Percentiles rank a stretch among this genome's conserved stretches.
Evolutionary conservation across 2,797 vertebrate species (phyloP).

Genomic region (Spinus pinus): DNA sequence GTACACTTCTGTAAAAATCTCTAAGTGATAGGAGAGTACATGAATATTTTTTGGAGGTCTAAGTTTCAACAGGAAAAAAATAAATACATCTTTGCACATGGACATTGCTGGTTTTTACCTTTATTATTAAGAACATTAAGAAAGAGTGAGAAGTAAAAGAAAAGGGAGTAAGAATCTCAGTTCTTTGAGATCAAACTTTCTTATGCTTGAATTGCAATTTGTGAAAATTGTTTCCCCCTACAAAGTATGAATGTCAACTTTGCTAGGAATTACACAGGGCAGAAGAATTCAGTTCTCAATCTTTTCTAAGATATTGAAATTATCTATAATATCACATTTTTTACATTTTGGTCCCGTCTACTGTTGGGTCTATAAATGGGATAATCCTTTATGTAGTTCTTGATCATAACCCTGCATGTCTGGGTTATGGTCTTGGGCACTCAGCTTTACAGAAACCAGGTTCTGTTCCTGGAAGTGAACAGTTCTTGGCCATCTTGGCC

Average conservation of each 20-base stretch:
- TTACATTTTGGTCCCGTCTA: background rate
- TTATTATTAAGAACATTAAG: background rate
- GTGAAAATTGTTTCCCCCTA: background rate
- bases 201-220: background rate
- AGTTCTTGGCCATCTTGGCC: background rate
- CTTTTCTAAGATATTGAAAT: background rate
- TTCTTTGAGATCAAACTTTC: background rate
- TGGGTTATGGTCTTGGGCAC: background rate
- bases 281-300: background rate
- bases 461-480: background rate
- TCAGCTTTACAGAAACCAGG: background rate
- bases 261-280: background rate
- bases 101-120: background rate
- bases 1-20: background rate
- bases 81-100: background rate
- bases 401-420: background rate
- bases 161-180: background rate
- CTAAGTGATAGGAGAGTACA: background rate
- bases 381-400: background rate
- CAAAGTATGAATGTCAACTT: fast-evolving
- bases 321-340: background rate
- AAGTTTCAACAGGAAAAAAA: background rate
- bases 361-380: background rate
- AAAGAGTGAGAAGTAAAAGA: background rate
- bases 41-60: background rate